These are phyloP conservation scores for Pangasius sanitwongsei DNA, from an alignment of 2,797 vertebrate species.

Conservation along the genomic window DNA sequence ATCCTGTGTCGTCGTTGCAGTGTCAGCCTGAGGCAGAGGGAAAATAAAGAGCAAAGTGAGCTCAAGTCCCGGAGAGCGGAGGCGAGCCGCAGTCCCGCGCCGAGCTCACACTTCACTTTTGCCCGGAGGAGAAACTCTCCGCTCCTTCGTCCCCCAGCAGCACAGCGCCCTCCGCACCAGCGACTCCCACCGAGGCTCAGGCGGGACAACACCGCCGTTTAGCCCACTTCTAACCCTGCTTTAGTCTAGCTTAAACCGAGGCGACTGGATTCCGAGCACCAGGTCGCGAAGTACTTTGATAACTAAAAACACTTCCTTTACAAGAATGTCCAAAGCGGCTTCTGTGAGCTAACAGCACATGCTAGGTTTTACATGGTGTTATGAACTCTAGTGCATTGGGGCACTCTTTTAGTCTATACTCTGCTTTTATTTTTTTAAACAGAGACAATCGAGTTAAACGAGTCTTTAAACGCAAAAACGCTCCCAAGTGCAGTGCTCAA, in stretches of 20 bases:
- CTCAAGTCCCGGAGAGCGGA: slow-evolving; percentile 49
- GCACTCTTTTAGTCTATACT: background rate
- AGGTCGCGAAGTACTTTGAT: background rate
- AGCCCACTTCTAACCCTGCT: background rate
- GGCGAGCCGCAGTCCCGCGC: slow-evolving; percentile 63
- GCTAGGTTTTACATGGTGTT: background rate
- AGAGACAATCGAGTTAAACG: slow-evolving; percentile 14
- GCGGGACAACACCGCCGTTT: slow-evolving; percentile 44
- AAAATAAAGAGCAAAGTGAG: slow-evolving; percentile 4
- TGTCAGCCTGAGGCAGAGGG: slow-evolving; percentile 27
- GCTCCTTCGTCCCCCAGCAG: slow-evolving; percentile 50
- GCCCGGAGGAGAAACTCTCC: slow-evolving; percentile 57
- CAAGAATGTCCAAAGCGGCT: background rate
- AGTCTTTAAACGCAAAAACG: slow-evolving; percentile 27
- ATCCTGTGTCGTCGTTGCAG: slow-evolving; percentile 50
- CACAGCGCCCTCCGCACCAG: slow-evolving; percentile 56
- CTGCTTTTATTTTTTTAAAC: background rate
- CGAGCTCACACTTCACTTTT: slow-evolving; percentile 62
- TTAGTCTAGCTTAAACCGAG: background rate
- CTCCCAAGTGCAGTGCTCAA: slow-evolving; percentile 8
- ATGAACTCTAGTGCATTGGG: background rate
- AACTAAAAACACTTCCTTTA: slow-evolving; percentile 22
- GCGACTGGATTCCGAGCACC: background rate
- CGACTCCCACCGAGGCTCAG: slow-evolving; percentile 24
- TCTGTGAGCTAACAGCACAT: background rate